A percentile compares a stretch with the other conserved stretches of the same genome.
Conservation (phyloP, 2,797 vertebrate species). For the Eremophila alpestris region DNA sequence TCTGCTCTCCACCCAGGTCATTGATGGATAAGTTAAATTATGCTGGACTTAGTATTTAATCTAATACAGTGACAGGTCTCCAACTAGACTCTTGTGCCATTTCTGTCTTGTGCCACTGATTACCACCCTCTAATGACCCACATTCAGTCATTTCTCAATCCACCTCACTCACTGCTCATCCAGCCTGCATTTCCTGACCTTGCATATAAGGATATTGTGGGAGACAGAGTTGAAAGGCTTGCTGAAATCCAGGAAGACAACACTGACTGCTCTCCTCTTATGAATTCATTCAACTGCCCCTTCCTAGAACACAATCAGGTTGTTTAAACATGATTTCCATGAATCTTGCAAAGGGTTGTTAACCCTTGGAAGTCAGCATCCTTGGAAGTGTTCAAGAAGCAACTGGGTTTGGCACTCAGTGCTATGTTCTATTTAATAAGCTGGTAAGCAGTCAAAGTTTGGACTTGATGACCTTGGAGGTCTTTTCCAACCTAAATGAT, state of each 20-base stretch:
- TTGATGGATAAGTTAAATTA: not conserved
- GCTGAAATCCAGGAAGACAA: not conserved
- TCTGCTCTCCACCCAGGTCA: not conserved
- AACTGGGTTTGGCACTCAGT: not conserved
- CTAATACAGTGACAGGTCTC: not conserved
- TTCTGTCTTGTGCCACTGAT: not conserved
- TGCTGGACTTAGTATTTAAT: not conserved
- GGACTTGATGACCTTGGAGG: not conserved
- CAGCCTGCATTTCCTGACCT: not conserved
- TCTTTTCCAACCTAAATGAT: not conserved
- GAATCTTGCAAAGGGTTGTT: too few species aligned
- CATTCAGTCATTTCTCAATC: not conserved
- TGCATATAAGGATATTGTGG: not conserved
- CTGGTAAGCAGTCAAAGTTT: not conserved
- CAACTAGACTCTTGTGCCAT: not conserved
- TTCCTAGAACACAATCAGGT: not conserved
- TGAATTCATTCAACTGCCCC: not conserved
- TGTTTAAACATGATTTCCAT: not conserved
- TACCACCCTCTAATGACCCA: not conserved
- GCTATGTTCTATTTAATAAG: not conserved
- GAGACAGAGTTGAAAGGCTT: not conserved
- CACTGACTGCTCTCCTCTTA: fast-evolving
- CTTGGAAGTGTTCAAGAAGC: not conserved
- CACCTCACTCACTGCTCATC: not conserved
- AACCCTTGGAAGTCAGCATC: not conserved